Evolutionary conservation across 2,888 invertebrate species (phyloP).

Genomic region (Iphiclides podalirius): DNA sequence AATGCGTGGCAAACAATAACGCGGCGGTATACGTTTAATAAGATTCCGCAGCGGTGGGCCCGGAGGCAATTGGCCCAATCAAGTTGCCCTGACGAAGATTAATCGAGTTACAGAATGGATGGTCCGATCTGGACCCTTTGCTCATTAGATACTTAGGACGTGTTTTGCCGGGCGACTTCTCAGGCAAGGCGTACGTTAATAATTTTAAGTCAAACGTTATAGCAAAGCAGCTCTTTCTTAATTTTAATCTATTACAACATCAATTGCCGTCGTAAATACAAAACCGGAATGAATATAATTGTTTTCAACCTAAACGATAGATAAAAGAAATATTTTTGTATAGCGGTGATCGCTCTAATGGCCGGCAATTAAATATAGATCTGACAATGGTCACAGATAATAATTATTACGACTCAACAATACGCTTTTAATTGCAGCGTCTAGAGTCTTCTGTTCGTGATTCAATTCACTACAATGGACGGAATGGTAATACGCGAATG

Average conservation of each 20-base stretch:
- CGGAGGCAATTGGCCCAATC: constrained; percentile 59
- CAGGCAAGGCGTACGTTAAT: too few relatives aligned
- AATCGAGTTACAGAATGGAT: constrained; percentile 51
- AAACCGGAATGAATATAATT: too few relatives aligned
- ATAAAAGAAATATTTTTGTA: background rate
- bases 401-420: background rate
- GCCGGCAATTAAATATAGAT: constrained; percentile 1
- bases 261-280: too few relatives aligned
- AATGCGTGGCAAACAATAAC: constrained; percentile 67
- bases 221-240: too few relatives aligned
- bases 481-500: too few relatives aligned
- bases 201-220: too few relatives aligned
- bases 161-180: constrained; percentile 39
- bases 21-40: constrained; percentile 59
- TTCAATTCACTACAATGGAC: background rate
- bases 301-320: background rate
- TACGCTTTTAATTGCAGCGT: background rate
- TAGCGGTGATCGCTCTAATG: background rate
- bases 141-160: constrained; percentile 26
- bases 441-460: background rate
- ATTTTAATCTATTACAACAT: too few relatives aligned
- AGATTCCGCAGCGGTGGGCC: constrained; percentile 69
- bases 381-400: background rate
- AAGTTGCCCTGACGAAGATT: constrained; percentile 66
- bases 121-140: constrained; percentile 42